phyloP scores from a whole-genome alignment of 2,113 vertebrate species.

The Hippoglossus stenolepis region DNA sequence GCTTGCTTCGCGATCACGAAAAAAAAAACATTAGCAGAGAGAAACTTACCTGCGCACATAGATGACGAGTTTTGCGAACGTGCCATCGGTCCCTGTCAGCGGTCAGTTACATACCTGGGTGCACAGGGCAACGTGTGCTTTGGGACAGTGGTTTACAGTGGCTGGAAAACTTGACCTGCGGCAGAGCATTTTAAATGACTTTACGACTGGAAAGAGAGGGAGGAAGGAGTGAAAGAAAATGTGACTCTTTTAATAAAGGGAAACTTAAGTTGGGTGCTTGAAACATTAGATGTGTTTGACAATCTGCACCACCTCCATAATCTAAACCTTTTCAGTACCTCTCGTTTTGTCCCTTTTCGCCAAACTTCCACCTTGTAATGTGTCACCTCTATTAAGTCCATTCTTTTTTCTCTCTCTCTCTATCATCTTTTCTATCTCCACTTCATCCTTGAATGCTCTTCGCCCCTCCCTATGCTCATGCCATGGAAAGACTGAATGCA shows the following conservation, averaged over 20 bases:
- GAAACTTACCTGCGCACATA: slow-evolving; percentile 8
- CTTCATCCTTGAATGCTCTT: slow-evolving; percentile 24
- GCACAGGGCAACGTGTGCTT: slow-evolving; percentile 35
- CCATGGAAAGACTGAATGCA: slow-evolving; percentile 73
- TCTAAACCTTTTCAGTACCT: slow-evolving; percentile 26
- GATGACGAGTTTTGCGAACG: background rate
- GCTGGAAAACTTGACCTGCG: slow-evolving; percentile 37
- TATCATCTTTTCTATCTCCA: slow-evolving; percentile 19
- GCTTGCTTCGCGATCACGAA: slow-evolving; percentile 24
- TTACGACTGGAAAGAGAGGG: slow-evolving; percentile 27
- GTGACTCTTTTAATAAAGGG: slow-evolving; percentile 45
- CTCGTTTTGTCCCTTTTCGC: background rate
- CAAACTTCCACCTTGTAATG: background rate
- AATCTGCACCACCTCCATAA: slow-evolving; percentile 59
- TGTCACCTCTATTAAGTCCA: slow-evolving; percentile 4
- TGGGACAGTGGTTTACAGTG: slow-evolving; percentile 63
- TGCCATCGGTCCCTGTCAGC: slow-evolving; percentile 24
- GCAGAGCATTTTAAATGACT: slow-evolving; percentile 39
- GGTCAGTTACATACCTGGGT: slow-evolving; percentile 68
- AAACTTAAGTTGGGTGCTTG: slow-evolving; percentile 46
- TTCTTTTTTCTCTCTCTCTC: slow-evolving; percentile 8
- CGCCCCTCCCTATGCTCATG: slow-evolving; percentile 36
- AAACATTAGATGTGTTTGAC: slow-evolving; percentile 46
- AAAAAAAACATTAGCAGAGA: slow-evolving; percentile 22
- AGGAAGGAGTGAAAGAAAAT: slow-evolving; percentile 62